Percentiles rank a stretch among this genome's conserved stretches.
phyloP scores from a whole-genome alignment of 2,888 invertebrate genomes.

The Sarcophaga caerulescens region DNA sequence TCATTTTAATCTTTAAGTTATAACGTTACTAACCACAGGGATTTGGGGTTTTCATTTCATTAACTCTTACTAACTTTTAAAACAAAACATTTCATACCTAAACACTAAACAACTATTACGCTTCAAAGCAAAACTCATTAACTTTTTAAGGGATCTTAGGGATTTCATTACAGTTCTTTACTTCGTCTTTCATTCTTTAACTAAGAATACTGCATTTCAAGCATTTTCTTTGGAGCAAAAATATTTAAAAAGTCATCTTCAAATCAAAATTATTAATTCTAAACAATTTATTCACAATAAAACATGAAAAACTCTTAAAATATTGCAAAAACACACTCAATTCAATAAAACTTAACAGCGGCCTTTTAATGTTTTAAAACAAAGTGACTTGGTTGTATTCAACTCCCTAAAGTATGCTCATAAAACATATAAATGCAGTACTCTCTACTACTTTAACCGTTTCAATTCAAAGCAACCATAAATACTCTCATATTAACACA shows the following conservation, averaged over 20 bases:
- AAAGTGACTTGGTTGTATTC: neutral
- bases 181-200: neutral
- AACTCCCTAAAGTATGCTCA: neutral
- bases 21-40: slow-evolving; percentile 59
- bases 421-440: neutral
- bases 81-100: slow-evolving; percentile 6
- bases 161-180: slow-evolving; percentile 16
- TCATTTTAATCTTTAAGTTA: slow-evolving; percentile 33
- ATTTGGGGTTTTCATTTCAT: slow-evolving; percentile 56
- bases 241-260: neutral
- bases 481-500: slow-evolving; percentile 5
- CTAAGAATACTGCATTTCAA: neutral
- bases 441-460: neutral
- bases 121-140: slow-evolving; percentile 24
- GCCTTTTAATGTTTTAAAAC: neutral
- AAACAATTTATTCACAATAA: neutral
- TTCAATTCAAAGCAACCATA: neutral
- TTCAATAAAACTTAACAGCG: neutral
- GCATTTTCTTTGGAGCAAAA: neutral
- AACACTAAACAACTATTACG: slow-evolving; percentile 49
- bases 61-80: slow-evolving; percentile 21
- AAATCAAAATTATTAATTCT: neutral
- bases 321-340: neutral
- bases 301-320: neutral
- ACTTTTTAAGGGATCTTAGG: slow-evolving; percentile 20